These are phyloP conservation scores for Silurus lanzhouensis DNA, from an alignment of 2,797 vertebrate genomes.

Conservation along the genomic window DNA sequence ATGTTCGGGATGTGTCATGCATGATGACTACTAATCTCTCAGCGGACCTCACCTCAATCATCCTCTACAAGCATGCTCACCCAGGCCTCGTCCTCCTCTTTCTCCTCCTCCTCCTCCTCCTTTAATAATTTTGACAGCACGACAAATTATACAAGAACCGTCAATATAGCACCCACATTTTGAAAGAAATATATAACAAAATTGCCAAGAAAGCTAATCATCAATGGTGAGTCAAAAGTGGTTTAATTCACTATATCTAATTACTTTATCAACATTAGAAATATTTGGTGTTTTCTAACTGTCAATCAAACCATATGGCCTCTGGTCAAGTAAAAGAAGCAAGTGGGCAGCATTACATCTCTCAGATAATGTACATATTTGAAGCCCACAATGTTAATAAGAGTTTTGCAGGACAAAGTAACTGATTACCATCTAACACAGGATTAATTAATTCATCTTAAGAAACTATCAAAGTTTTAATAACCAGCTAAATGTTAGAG, in stretches of 20 bases:
- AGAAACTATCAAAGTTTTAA: conserved; percentile 20
- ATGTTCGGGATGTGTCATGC: conserved; percentile 51
- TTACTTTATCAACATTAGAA: not conserved
- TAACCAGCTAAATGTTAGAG: conserved; percentile 32
- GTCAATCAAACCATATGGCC: not conserved
- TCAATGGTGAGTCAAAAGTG: not conserved
- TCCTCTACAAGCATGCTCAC: not conserved
- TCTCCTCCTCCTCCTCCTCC: not conserved
- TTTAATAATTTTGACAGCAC: not conserved
- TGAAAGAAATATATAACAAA: not conserved
- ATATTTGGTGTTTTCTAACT: not conserved
- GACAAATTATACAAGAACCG: not conserved
- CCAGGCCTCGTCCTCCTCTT: not conserved
- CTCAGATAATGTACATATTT: not conserved
- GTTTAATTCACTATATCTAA: not conserved
- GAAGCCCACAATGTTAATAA: not conserved
- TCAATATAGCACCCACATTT: not conserved
- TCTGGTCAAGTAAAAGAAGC: not conserved
- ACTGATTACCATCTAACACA: not conserved
- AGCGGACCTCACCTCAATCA: conserved; percentile 21
- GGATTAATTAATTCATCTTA: conserved; percentile 21
- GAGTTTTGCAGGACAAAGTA: not conserved
- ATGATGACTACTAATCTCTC: conserved; percentile 42
- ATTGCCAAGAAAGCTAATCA: not conserved
- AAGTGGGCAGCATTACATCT: not conserved